Base-by-base conservation (phyloP, 2,113 vertebrate genomes). In the Epinephelus lanceolatus region DNA sequence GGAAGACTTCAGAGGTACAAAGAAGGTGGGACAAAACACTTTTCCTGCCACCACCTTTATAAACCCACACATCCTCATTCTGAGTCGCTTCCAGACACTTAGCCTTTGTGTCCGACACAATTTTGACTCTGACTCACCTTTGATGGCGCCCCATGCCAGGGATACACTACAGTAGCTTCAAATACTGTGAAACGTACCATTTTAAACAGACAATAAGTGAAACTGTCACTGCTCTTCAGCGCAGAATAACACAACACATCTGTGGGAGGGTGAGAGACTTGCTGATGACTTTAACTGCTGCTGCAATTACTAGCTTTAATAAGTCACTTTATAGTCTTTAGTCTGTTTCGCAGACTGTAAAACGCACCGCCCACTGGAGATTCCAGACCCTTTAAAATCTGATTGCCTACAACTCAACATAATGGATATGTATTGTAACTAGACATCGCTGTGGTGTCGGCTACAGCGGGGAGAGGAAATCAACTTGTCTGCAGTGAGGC, bases 11-110 rank as follows among this genome's bases (percentile, higher is more conserved):
- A 73, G 78, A 61, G 65, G 60, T 37, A 89, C 78, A 85, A 81
- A 85, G 81, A 68, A 33, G 72, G 49, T 5, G 69, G 60, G 65
- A 81, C 62, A 73, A 90, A 89, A 80, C 84, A 76, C 67, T 84
- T 79, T 37, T 30, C 33, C 67, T 10, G 49, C 65, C 66, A 37
- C 71, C 17, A 6, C 77, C 74, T 77, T 60, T 65, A 27, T 63
- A 70, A 76, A 52, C 45, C 52, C 2, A 3, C 52, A 5, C 33
- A 52, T 75, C 55, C 40, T 85, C 59, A 63, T 72, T 79, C 47
- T 14, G 51, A 83, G 65, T 30, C 12, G 6, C 68, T 70, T 67
- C 45, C 30, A 83, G 76, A 75, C 85, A 76, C 68, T 89, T 85
- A 66, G 61, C 71, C 75, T 90, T 84, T 73, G 69, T 88, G 66